A percentile compares a stretch with the other conserved stretches of the same genome.
phyloP scores from a whole-genome alignment of 2,888 invertebrate species.

The Pammene fasciana region DNA sequence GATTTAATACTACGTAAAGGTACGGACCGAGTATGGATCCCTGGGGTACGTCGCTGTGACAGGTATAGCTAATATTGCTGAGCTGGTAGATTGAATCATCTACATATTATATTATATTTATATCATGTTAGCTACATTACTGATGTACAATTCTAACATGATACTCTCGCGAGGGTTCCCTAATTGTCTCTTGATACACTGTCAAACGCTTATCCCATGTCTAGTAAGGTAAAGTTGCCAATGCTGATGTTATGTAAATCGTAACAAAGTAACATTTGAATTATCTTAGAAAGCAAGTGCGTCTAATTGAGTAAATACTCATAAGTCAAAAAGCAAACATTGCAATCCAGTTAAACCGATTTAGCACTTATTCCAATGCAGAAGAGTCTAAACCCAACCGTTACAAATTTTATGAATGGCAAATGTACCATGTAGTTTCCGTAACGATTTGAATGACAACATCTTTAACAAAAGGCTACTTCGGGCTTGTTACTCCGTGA shows the following conservation, averaged over 20 bases:
- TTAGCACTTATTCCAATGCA: conserved; percentile 15
- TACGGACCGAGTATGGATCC: background rate
- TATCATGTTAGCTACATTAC: background rate
- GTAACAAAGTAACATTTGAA: conserved; percentile 48
- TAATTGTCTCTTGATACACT: background rate
- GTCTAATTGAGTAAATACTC: conserved; percentile 47
- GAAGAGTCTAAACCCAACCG: conserved; percentile 15
- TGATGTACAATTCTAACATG: background rate
- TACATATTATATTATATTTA: background rate
- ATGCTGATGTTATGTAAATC: conserved; percentile 25
- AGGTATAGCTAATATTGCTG: background rate
- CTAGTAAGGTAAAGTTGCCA: background rate
- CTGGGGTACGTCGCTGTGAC: background rate
- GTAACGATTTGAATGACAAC: conserved; percentile 59
- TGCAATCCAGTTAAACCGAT: conserved; percentile 39
- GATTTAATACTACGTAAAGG: background rate
- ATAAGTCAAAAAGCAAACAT: conserved; percentile 40
- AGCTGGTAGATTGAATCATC: background rate
- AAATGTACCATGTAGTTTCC: conserved; percentile 27
- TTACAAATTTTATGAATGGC: conserved; percentile 20
- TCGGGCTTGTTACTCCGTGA: conserved; percentile 63
- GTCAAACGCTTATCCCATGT: background rate
- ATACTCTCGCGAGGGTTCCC: background rate
- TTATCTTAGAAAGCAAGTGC: conserved; percentile 48
- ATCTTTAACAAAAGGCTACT: conserved; percentile 58